Evolutionary conservation across 2,113 vertebrate species (phyloP), one percentile per base, ranked within the genome.

Genomic region (Connochaetes taurinus): DNA sequence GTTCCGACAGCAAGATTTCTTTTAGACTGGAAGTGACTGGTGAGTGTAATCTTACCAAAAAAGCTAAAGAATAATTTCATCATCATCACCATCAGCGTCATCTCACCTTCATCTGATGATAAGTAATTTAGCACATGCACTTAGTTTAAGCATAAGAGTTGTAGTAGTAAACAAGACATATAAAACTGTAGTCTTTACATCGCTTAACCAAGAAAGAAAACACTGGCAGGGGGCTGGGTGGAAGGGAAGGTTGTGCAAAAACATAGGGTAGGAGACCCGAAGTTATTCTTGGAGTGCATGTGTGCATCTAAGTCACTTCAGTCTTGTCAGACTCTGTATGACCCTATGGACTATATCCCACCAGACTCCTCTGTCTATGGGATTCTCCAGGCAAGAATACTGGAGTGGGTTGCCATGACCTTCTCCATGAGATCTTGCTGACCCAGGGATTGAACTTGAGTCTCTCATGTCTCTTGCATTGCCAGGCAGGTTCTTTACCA

Each of bases 61-160:
- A 71, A 67, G 11, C 47, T 36, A 55, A 58, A 3, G 19, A 80
- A 90, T 67, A 43, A 47, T 76, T 81, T 82, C 53, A 58, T 31
- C n/a, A 87, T 23, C 27, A 82, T 58, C 25, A 80, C 43, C n/a
- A 60, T n/a, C 23, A 45, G 23, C 45, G 60, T 33, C 15, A 58
- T 93, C 31, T 92, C 62, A 57, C 60, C 33, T 17, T 86, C 55
- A 78, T 57, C 85, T 80, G 53, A 23, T 91, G 78, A 52, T n/a
- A 93, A 23, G n/a, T n/a, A 23, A 27, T 82, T 76, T 74, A 81
- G 33, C 0, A 16, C n/a, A 90, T 14, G 1, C 40, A 11, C 53
- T 62, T 92, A 76, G 11, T 13, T 89, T 71, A 27, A 11, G 33
- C 67, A 78, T 13, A 50, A 91, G 21, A 84, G 45, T 25, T 57